Evolutionary conservation across 2,797 vertebrate genomes (phyloP), one percentile per base, ranked within the genome.

Genomic region (Aldrovandia affinis): DNA sequence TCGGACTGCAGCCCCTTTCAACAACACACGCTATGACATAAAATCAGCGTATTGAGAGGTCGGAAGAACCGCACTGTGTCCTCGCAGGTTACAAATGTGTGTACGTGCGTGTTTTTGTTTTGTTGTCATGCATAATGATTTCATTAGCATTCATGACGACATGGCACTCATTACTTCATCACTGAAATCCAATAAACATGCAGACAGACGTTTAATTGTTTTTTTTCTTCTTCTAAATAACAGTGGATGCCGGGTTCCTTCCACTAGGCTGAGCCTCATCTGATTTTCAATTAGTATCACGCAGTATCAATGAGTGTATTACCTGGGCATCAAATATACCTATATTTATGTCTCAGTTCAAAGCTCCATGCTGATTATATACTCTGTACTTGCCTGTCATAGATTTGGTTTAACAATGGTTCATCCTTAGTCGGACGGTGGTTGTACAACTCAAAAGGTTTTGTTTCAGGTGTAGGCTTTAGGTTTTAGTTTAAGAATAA

Each of bases 241-340:
- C 78, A 80, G 65, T 63, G 61, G 79, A 84, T 80, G 61, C 52
- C 36, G 44, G 50, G 63, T 80, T 84, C 61, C 78, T 80, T 81
- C 25, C 79, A 42, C 65, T 75, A 84, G 42, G 52, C 80, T 82
- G 55, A 55, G 39, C 61, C 55, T 39, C 20, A 15, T 84, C 81
- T 55, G 52, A 61, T 59, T 84, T 73, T n/a, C 47, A 81, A 68
- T 82, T 82, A 82, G 81, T 44, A 30, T 73, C 42, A 70, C 28
- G 18, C 2, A 70, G 33, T 44, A 77, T 77, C 39, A 36, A 30
- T 28, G 30, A 65, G 65, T 63, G 39, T 83, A 57, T 83, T 55
- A 83, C 70, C 52, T 39, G 61, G 42, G 39, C 61, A 15, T 20
- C 61, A 65, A 65, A 65, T 82, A 68, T 68, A 82, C 5, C 42